These are phyloP conservation scores for Diadema setosum DNA, from an alignment of 35 echinoderm and acorn worm species.

Conservation along the genomic window DNA sequence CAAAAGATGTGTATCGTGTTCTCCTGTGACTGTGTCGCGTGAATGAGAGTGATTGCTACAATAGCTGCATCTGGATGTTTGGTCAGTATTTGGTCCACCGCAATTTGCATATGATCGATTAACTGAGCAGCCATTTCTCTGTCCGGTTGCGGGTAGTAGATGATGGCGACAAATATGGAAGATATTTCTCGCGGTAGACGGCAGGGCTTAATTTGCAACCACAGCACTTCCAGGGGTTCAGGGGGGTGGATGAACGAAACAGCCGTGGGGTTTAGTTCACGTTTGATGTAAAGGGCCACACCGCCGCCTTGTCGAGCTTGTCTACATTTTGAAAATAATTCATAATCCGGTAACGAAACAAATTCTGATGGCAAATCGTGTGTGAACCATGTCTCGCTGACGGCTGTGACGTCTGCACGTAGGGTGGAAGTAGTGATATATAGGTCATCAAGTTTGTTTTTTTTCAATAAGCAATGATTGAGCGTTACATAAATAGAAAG, in stretches of 20 bases:
- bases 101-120: background rate
- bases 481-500: no score
- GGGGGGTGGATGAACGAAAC: background rate
- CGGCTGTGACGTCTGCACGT: background rate
- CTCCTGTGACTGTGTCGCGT: no score
- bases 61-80: constrained; percentile 22
- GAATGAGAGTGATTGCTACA: no score
- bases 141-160: background rate
- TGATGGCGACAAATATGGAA: background rate
- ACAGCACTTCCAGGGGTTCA: background rate
- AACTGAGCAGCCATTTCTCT: background rate
- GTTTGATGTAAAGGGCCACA: background rate
- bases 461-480: no score
- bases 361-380: background rate
- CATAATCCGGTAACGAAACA: background rate
- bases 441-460: background rate
- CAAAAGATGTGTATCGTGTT: no score
- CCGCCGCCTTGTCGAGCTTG: background rate
- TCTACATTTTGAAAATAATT: background rate
- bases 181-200: background rate
- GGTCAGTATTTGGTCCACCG: background rate
- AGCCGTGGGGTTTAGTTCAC: background rate
- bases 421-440: background rate
- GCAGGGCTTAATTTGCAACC: background rate
- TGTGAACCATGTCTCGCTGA: background rate